phyloP scores from a whole-genome alignment of 2,888 invertebrate genomes.

The Diarsia rubi region DNA sequence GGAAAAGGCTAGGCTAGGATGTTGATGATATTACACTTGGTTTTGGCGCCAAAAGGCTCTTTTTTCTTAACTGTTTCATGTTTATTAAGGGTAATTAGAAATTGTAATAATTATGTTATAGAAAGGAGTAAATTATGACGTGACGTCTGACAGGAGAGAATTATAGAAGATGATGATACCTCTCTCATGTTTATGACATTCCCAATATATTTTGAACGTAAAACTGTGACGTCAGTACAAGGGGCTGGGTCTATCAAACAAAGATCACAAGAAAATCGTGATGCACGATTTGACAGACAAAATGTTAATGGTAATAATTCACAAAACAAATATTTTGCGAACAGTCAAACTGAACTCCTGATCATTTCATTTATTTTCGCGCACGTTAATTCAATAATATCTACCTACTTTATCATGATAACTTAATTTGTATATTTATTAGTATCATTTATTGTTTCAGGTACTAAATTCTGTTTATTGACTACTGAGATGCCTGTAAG shows the following conservation, averaged over 20 bases:
- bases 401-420: conserved; percentile 28
- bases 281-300: conserved; percentile 69
- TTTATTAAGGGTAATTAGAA: too few species aligned
- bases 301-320: conserved; percentile 75
- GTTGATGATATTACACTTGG: not conserved
- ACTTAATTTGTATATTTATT: conserved; percentile 46
- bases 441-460: conserved; percentile 67
- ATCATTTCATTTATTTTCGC: conserved; percentile 74
- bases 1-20: not conserved
- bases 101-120: too few species aligned
- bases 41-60: too few species aligned
- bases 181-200: not conserved
- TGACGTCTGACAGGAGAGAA: too few species aligned
- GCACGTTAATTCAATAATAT: conserved; percentile 42
- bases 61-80: too few species aligned
- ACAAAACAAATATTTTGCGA: conserved; percentile 75
- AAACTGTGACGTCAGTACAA: conserved; percentile 26
- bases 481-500: conserved; percentile 49
- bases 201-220: conserved; percentile 15
- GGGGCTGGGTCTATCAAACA: conserved; percentile 45
- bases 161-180: too few species aligned
- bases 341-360: conserved; percentile 71
- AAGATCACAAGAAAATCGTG: conserved; percentile 72
- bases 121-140: too few species aligned
- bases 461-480: conserved; percentile 61